A percentile compares a stretch with the other conserved stretches of the same genome.
Evolutionary conservation across 2,888 invertebrate species (phyloP).

Genomic region (Lepeophtheirus nordmannii): DNA sequence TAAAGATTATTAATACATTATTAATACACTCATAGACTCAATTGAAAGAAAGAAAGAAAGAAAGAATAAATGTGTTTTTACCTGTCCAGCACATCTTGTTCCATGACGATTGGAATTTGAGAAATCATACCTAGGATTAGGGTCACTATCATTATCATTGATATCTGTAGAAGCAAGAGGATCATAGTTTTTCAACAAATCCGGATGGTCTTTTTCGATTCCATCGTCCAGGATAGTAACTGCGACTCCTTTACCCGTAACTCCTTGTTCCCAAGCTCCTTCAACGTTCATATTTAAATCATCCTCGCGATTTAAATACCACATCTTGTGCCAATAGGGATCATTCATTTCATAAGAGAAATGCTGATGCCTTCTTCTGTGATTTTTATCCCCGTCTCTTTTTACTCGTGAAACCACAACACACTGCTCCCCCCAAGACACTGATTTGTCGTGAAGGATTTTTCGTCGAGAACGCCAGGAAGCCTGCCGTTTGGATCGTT

Average conservation of each 20-base stretch:
- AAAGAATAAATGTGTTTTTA: not conserved
- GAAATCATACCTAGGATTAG: slow-evolving; percentile 91
- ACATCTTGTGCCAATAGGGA: slow-evolving; percentile 24
- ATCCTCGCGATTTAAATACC: slow-evolving; percentile 47
- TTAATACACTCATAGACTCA: not conserved
- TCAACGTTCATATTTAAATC: slow-evolving; percentile 91
- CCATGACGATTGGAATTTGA: slow-evolving; percentile 90
- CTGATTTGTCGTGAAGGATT: not conserved
- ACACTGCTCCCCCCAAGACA: not conserved
- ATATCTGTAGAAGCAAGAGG: slow-evolving; percentile 90
- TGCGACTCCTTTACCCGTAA: slow-evolving; percentile 78
- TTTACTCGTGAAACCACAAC: not conserved
- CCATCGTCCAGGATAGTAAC: slow-evolving; percentile 95
- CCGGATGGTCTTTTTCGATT: slow-evolving; percentile 87
- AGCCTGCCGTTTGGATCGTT: slow-evolving; percentile 5
- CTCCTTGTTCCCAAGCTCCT: slow-evolving; percentile 78
- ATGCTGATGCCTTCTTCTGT: not conserved
- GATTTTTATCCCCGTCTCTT: not conserved
- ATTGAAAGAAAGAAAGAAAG: not conserved
- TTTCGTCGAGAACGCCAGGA: slow-evolving; percentile 1
- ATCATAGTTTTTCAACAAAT: slow-evolving; percentile 79
- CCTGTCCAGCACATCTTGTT: slow-evolving; percentile 28
- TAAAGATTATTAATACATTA: not conserved
- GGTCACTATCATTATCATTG: slow-evolving; percentile 86
- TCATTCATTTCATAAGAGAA: slow-evolving; percentile 13